These are phyloP conservation scores for Mellilla xanthometata DNA, from an alignment of 2,888 invertebrate genomes.

Conservation along the genomic window DNA sequence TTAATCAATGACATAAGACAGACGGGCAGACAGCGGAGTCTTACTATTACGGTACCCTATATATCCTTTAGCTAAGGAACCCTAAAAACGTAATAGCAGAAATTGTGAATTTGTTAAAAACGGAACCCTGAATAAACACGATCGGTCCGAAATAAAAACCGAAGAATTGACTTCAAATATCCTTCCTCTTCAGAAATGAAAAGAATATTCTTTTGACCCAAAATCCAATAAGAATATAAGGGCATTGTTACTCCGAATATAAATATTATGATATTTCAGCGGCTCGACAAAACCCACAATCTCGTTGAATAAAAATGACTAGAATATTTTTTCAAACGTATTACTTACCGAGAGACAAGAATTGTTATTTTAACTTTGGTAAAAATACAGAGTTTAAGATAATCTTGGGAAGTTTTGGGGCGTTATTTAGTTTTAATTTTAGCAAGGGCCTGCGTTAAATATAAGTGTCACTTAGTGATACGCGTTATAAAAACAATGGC, in stretches of 20 bases:
- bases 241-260: constrained; percentile 12
- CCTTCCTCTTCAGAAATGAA: constrained; percentile 19
- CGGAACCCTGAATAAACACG: constrained; percentile 1
- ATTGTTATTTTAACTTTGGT: constrained; percentile 17
- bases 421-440: too few species aligned
- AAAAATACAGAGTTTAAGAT: neutral
- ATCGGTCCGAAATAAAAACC: neutral
- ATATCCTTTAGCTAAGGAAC: too few species aligned
- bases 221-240: constrained; percentile 24
- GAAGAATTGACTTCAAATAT: constrained; percentile 1
- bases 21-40: too few species aligned
- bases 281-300: constrained; percentile 12
- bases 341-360: neutral
- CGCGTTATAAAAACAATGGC: too few species aligned
- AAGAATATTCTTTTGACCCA: constrained; percentile 28
- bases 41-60: too few species aligned
- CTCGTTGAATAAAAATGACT: constrained; percentile 9
- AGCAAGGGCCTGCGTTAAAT: too few species aligned
- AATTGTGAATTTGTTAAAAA: too few species aligned
- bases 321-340: constrained; percentile 9
- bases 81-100: too few species aligned
- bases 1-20: too few species aligned
- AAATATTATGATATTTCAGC: constrained; percentile 18
- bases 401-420: too few species aligned
- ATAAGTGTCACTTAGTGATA: too few species aligned